A percentile compares a stretch with the other conserved stretches of the same genome.
These are phyloP conservation scores for Elachura formosa DNA, from an alignment of 2,113 vertebrate genomes.

Conservation along the genomic window DNA sequence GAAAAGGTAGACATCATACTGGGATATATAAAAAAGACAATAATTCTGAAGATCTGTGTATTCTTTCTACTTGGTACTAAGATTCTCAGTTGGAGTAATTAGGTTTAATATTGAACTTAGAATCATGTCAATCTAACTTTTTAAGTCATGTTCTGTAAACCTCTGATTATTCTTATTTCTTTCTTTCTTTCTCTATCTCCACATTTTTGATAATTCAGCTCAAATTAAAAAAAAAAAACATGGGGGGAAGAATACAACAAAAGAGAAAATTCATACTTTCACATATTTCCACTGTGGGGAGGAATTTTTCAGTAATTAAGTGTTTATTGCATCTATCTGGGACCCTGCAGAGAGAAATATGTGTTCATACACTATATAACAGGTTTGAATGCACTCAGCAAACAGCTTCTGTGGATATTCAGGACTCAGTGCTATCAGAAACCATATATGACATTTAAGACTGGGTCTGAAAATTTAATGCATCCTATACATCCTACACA, in stretches of 20 bases:
- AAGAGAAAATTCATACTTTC: neutral
- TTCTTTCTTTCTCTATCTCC: neutral
- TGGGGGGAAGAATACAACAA: rapidly evolving
- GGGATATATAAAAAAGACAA: neutral
- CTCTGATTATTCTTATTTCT: neutral
- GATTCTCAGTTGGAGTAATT: neutral
- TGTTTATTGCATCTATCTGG: neutral
- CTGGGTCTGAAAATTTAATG: neutral
- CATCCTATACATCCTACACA: neutral
- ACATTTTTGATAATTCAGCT: neutral
- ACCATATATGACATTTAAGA: neutral
- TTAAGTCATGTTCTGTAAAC: neutral
- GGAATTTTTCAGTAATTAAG: neutral
- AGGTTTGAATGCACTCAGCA: neutral
- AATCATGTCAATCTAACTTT: neutral
- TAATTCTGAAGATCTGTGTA: neutral
- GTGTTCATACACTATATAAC: neutral
- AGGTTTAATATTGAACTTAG: neutral
- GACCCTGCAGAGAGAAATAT: neutral
- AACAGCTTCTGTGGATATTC: neutral
- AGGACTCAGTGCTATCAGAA: neutral
- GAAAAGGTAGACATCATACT: neutral
- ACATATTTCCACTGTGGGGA: neutral
- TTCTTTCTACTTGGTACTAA: neutral
- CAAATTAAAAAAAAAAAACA: neutral